Evolutionary conservation across 2,113 vertebrate genomes (phyloP).

Genomic region (Vimba vimba): DNA sequence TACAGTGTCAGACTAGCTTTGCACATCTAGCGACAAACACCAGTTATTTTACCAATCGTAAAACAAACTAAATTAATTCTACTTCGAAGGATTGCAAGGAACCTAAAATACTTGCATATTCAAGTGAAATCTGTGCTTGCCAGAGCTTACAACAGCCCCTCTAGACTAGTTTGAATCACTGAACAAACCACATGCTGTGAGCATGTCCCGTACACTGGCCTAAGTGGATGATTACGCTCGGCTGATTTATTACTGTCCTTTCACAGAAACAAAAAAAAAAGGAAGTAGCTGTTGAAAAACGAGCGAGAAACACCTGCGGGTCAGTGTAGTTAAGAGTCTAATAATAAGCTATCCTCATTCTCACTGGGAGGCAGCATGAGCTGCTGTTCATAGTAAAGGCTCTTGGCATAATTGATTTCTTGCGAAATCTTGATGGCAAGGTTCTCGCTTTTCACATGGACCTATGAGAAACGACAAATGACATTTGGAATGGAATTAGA

Average conservation of each 20-base stretch:
- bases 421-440: conserved; percentile 93
- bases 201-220: conserved; percentile 24
- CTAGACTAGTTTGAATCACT: conserved; percentile 26
- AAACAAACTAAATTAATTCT: conserved; percentile 57
- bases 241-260: conserved; percentile 19
- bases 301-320: neutral
- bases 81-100: conserved; percentile 52
- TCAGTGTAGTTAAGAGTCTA: conserved; percentile 81
- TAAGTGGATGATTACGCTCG: conserved; percentile 24
- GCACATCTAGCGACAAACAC: conserved; percentile 47
- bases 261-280: conserved; percentile 23
- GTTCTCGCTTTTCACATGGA: conserved; percentile 90
- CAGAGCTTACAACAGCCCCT: conserved; percentile 28
- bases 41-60: conserved; percentile 50
- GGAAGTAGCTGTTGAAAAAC: conserved; percentile 32
- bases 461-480: conserved; percentile 71
- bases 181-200: conserved; percentile 37
- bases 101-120: conserved; percentile 64
- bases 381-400: conserved; percentile 97
- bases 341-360: conserved; percentile 81
- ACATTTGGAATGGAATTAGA: neutral
- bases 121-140: conserved; percentile 57
- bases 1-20: conserved; percentile 54
- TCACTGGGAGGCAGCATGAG: conserved; percentile 91
- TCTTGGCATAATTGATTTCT: conserved; percentile 99